Evolutionary conservation across 1,140 invertebrate species (phyloP), one percentile per base, ranked within the genome.

Genomic region (Euglossa dilemma): DNA sequence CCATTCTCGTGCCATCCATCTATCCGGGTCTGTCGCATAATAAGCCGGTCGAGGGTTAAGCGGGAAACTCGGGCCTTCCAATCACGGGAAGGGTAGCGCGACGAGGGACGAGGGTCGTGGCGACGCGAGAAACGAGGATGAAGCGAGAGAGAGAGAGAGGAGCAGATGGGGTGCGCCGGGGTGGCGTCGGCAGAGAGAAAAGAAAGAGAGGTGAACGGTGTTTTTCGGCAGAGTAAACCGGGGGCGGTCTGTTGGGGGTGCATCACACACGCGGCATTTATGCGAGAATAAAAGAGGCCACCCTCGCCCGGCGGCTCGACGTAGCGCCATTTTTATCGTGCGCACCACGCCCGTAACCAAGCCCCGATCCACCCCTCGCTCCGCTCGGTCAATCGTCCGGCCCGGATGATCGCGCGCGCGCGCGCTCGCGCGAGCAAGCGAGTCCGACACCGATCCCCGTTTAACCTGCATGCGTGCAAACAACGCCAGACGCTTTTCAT

Each of bases 301-400:
- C 86, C 77, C 87, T 86, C 86, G 83, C 79, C n/a, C 36, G 57
- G 25, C 61, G 70, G 61, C 84, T 16, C 47, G 25, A 45, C 77
- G 59, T 67, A 73, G 78, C 91, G 91, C 91, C 91, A 92, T 92
- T 92, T 92, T 92, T 91, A 91, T 91, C 90, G 90, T 81, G 63
- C 69, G 78, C 87, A 91, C 91, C 91, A 91, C 90, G 89, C 91
- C 90, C 91, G 89, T 83, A 79, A 74, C 83, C 81, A 84, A 86
- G 82, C 85, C 83, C 76, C 83, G 59, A 71, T 59, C 85, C 69
- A 59, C 36, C 63, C 47, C 75, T 63, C 71, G 9, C 18, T 28
- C 6, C 23, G 23, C 43, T 77, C 87, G 87, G 87, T 88, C 86
- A 88, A 89, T 88, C 86, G 86, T 83, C 75, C 87, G 54, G 54